These are phyloP conservation scores for Myotis yumanensis DNA, from an alignment of 2,113 vertebrate genomes.

Conservation along the genomic window DNA sequence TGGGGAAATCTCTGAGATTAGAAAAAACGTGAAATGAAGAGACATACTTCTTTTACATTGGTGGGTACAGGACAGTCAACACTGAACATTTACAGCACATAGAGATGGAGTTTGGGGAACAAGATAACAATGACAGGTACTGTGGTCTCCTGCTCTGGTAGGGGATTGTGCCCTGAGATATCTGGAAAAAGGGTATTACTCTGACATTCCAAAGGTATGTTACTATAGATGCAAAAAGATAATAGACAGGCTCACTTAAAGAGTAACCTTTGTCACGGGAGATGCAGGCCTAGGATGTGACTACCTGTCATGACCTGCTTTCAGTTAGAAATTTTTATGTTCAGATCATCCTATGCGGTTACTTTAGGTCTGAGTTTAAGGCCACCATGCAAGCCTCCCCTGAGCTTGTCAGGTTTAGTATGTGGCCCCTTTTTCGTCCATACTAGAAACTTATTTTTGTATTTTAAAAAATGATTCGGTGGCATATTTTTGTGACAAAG, in stretches of 20 bases:
- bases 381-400: background rate
- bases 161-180: background rate
- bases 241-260: background rate
- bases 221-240: background rate
- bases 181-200: background rate
- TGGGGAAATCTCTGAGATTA: background rate
- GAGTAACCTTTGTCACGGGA: background rate
- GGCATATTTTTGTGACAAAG: constrained; percentile 25
- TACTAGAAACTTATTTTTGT: constrained; percentile 48
- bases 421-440: background rate
- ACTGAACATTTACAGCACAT: background rate
- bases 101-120: background rate
- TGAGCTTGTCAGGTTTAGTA: background rate
- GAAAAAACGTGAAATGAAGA: background rate
- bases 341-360: background rate
- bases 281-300: background rate
- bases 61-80: background rate
- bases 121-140: background rate
- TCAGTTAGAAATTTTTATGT: background rate
- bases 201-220: background rate
- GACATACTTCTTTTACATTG: background rate
- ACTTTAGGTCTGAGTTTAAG: background rate
- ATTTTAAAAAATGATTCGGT: background rate
- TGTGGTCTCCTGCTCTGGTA: background rate
- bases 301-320: background rate